Evolutionary conservation across 1,140 invertebrate species (phyloP), one percentile per base, ranked within the genome.

Genomic region (Neodiprion lecontei): DNA sequence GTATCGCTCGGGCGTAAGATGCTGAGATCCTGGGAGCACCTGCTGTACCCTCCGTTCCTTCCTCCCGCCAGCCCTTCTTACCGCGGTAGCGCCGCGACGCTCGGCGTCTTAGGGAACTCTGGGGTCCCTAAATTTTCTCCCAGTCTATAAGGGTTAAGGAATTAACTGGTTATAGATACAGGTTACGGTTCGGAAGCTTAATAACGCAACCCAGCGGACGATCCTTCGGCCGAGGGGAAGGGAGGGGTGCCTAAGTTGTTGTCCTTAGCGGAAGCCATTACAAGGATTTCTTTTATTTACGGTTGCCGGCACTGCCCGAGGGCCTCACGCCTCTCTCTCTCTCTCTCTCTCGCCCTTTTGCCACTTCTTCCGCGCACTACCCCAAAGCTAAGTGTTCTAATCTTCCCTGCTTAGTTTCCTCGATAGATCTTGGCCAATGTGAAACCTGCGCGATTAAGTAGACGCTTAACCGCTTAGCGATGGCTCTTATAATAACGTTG

Each of bases 261-360:
- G 78, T 78, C 78, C 78, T 79, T 76, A 79, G 79, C 81, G 81
- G 86, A 85, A 85, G 83, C 82, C 82, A 88, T 88, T 87, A 88
- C 85, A 82, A 87, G 87, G 85, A 87, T 88, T 88, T 88, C 84
- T 88, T 87, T 88, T 88, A 88, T 88, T 88, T 88, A 88, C 82
- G 86, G 79, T 81, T 81, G 80, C 80, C 82, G 83, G 82, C 80
- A 85, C 81, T 80, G 75, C 81, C 82, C 75, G 61, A 67, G 7
- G n/a, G 48, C 66, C 53, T 69, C 68, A 11, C 28, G 53, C 5
- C 21, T 77, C 21, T 69, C 40, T 76, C 14, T 73, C 12, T 75
- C 40, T 40, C 70, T 66, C 48, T 66, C 49, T 47, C 65, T 40
- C 50, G 21, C 47, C 48, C 9, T n/a, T 66, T 17, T 76, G 67